phyloP scores from a whole-genome alignment of 53 echinoderm and acorn worm species.

The Glandiceps talaboti region DNA sequence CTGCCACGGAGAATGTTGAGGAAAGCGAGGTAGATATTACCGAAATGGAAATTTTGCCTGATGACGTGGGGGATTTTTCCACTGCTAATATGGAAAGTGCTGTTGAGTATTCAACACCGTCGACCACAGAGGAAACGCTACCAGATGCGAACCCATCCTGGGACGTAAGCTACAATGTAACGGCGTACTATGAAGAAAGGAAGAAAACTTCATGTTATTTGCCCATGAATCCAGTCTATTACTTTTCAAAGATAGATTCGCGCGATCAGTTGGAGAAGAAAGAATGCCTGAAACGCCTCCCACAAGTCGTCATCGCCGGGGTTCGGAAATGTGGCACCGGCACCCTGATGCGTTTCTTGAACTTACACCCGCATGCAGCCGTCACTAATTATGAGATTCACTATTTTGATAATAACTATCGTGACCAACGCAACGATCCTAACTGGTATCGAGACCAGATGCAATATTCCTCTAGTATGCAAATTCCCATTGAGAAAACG shows the following conservation, averaged over 20 bases:
- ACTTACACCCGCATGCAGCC: conserved; percentile 65
- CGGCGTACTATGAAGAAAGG: neutral
- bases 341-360: conserved; percentile 63
- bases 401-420: conserved; percentile 38
- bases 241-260: neutral
- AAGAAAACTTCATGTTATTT: neutral
- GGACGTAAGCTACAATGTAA: neutral
- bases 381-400: conserved; percentile 55
- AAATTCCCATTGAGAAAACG: conserved; percentile 73
- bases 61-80: too few relatives aligned
- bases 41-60: too few relatives aligned
- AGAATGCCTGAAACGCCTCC: conserved; percentile 44
- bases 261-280: conserved; percentile 10
- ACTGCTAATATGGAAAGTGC: too few relatives aligned
- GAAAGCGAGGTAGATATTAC: too few relatives aligned
- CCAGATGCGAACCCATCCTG: neutral
- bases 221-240: neutral
- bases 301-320: conserved; percentile 64
- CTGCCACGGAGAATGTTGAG: too few relatives aligned
- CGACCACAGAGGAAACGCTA: neutral
- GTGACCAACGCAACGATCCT: conserved; percentile 15
- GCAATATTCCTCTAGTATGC: conserved; percentile 47
- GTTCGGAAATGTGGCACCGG: conserved; percentile 79
- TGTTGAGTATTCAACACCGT: too few relatives aligned
- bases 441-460: conserved; percentile 40